Conservation (phyloP, 2,113 vertebrate genomes). For the Cygnus buccinator region DNA sequence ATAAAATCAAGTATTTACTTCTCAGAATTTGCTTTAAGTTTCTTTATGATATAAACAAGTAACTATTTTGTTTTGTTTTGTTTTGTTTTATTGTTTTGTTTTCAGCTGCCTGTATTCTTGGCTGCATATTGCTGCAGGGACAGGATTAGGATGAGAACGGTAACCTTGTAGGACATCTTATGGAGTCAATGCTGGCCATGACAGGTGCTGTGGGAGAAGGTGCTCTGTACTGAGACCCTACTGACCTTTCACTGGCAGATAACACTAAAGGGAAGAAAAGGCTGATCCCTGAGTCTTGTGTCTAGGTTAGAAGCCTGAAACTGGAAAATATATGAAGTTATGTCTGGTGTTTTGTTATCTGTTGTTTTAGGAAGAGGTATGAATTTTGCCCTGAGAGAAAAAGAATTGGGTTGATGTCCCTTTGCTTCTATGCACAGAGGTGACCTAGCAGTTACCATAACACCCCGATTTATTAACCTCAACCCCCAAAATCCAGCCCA, state of each 20-base stretch:
- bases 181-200: neutral
- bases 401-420: neutral
- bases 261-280: neutral
- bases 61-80: neutral
- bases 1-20: neutral
- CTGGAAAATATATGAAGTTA: neutral
- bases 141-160: neutral
- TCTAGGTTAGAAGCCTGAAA: neutral
- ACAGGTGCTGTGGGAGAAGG: neutral
- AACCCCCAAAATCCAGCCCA: neutral
- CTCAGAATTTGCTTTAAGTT: neutral
- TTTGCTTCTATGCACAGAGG: neutral
- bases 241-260: neutral
- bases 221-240: accelerated
- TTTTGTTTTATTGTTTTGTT: neutral
- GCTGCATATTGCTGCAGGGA: neutral
- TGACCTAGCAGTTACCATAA: neutral
- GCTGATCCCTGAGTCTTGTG: neutral
- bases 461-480: neutral
- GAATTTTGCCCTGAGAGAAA: neutral
- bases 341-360: neutral
- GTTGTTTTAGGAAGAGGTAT: neutral
- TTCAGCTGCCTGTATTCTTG: neutral
- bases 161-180: neutral
- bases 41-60: neutral